Percentiles rank a stretch among this genome's conserved stretches.
Conservation (phyloP, 2,888 invertebrate genomes). For the Matsumyia berberina region DNA sequence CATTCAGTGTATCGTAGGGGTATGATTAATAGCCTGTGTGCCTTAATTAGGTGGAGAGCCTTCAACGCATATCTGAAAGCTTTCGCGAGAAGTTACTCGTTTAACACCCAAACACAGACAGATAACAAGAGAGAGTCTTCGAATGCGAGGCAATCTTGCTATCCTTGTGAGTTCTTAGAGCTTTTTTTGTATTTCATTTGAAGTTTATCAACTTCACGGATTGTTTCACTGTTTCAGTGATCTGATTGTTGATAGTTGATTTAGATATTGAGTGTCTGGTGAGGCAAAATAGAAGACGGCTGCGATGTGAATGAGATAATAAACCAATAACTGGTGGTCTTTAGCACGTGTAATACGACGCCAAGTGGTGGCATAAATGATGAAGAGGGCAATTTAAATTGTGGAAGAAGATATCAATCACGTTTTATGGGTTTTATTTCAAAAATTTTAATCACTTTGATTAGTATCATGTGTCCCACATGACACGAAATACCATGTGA, state of each 20-base stretch:
- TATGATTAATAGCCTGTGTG: slow-evolving; percentile 46
- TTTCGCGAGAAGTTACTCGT: slow-evolving; percentile 50
- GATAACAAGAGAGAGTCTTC: slow-evolving; percentile 1
- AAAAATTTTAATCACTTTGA: slow-evolving; percentile 22
- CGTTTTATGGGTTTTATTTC: neutral
- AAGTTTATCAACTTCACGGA: slow-evolving; percentile 14
- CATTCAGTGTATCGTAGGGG: slow-evolving; percentile 41
- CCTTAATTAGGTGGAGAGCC: slow-evolving; percentile 65
- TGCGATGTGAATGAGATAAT: neutral
- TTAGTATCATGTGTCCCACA: slow-evolving; percentile 8
- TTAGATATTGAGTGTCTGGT: slow-evolving; percentile 1
- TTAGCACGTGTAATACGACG: slow-evolving; percentile 10
- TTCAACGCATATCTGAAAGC: slow-evolving; percentile 61
- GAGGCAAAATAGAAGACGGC: neutral
- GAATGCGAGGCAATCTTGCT: neutral
- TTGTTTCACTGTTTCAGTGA: slow-evolving; percentile 3
- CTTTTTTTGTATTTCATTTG: slow-evolving; percentile 18
- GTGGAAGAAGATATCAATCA: neutral
- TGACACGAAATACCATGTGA: slow-evolving; percentile 1
- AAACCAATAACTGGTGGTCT: neutral
- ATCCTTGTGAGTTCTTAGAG: slow-evolving; percentile 45
- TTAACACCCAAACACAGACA: slow-evolving; percentile 26
- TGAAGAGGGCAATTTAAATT: slow-evolving; percentile 10
- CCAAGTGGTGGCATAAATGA: neutral
- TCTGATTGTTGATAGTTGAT: slow-evolving; percentile 20